Evolutionary conservation across 2,797 vertebrate species (phyloP).

Genomic region (Ptychobarbus kaznakovi): DNA sequence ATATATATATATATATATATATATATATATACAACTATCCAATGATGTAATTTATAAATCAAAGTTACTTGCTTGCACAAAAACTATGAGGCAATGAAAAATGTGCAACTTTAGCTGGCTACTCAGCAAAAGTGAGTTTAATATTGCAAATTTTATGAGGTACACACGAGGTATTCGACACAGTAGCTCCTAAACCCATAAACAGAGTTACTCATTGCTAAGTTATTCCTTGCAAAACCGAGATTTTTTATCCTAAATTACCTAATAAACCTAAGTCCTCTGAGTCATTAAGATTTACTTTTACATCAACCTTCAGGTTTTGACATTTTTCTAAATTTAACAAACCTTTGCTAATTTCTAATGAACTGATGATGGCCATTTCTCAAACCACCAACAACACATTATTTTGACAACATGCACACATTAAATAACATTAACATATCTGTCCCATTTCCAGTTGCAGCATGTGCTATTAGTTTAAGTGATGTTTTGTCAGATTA

Average conservation of each 20-base stretch:
- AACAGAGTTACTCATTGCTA: slow-evolving; percentile 71
- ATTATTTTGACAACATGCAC: not conserved
- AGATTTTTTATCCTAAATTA: not conserved
- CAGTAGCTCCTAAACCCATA: slow-evolving; percentile 56
- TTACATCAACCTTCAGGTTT: not conserved
- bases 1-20: no score
- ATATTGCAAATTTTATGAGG: not conserved
- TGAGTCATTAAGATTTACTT: not conserved
- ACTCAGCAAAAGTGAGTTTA: slow-evolving; percentile 22
- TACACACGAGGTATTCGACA: slow-evolving; percentile 66
- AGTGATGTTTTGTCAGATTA: not conserved
- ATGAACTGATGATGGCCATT: not conserved
- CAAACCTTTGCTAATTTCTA: not conserved
- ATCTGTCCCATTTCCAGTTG: not conserved
- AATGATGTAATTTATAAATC: not conserved
- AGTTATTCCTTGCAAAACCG: slow-evolving; percentile 4
- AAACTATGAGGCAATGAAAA: not conserved
- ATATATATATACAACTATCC: no score
- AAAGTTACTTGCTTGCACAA: not conserved
- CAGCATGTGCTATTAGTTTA: not conserved
- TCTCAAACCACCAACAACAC: not conserved
- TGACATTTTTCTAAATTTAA: not conserved
- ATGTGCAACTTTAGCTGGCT: not conserved
- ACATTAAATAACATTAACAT: not conserved
- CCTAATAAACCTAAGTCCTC: not conserved